Evolutionary conservation across 1,140 invertebrate species (phyloP).

Genomic region (Ceratina australensis): DNA sequence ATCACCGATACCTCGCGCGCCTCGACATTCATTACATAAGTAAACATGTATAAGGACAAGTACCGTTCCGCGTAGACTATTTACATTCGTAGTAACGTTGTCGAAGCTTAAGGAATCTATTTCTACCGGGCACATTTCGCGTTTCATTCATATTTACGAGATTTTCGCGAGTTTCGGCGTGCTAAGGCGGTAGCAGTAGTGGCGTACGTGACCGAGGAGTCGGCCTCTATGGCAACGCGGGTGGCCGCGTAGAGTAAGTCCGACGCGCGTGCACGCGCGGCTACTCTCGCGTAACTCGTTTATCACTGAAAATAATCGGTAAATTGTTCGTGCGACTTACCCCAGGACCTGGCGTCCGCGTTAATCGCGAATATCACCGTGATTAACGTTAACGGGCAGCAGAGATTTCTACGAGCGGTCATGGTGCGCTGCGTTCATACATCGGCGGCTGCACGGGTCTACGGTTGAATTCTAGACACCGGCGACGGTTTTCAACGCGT

Average conservation of each 20-base stretch:
- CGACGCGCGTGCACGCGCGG: no score
- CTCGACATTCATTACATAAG: conserved; percentile 71
- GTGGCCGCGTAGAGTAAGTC: no score
- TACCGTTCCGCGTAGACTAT: not conserved
- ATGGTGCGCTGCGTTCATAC: conserved; percentile 51
- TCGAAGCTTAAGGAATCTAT: not conserved
- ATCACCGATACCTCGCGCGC: not conserved
- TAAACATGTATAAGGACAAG: conserved; percentile 58
- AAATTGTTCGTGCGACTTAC: conserved; percentile 47
- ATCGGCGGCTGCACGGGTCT: not conserved
- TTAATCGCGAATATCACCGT: conserved; percentile 25
- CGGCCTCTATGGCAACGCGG: conserved; percentile 68
- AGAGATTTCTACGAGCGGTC: conserved; percentile 40
- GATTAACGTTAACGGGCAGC: conserved; percentile 18
- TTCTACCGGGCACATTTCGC: conserved; percentile 51
- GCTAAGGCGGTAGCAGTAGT: conserved; percentile 50
- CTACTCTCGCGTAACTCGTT: no score
- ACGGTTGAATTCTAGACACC: not conserved
- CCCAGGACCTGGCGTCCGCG: conserved; percentile 54
- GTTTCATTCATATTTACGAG: not conserved
- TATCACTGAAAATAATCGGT: not conserved
- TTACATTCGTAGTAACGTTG: not conserved
- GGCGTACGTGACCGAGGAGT: conserved; percentile 73
- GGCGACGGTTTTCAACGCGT: not conserved
- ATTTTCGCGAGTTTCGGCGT: conserved; percentile 16